Percentiles rank a stretch among this genome's conserved stretches.
Evolutionary conservation across 2,113 vertebrate species (phyloP).

Genomic region (Scophthalmus maximus): DNA sequence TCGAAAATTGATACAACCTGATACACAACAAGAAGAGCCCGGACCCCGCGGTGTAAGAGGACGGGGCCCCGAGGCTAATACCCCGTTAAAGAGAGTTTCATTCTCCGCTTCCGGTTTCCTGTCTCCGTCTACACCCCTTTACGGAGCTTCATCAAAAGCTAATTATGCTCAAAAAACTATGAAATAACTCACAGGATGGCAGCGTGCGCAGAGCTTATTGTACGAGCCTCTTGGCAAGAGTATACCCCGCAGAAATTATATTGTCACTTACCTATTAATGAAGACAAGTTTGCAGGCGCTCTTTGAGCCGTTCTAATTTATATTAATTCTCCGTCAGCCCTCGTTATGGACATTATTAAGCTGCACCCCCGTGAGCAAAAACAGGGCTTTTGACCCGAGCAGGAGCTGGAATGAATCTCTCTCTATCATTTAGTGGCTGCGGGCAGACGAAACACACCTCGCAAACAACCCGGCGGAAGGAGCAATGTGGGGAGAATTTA

Average conservation of each 20-base stretch:
- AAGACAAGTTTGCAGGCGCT: conserved; percentile 78
- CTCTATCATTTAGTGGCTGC: conserved; percentile 60
- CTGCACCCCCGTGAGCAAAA: conserved; percentile 69
- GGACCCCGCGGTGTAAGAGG: conserved; percentile 32
- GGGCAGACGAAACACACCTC: conserved; percentile 41
- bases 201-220: conserved; percentile 46
- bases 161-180: conserved; percentile 75
- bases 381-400: conserved; percentile 71
- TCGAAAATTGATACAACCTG: conserved; percentile 71
- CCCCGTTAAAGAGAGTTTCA: conserved; percentile 58
- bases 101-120: conserved; percentile 55
- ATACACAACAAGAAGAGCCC: conserved; percentile 69
- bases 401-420: conserved; percentile 71
- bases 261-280: conserved; percentile 82
- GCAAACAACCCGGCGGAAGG: conserved; percentile 57
- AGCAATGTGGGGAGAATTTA: conserved; percentile 53
- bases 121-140: conserved; percentile 39
- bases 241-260: conserved; percentile 67
- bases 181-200: conserved; percentile 63
- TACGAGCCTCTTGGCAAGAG: conserved; percentile 56
- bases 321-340: conserved; percentile 81
- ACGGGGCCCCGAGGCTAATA: conserved; percentile 45
- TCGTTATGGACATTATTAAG: conserved; percentile 80
- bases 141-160: conserved; percentile 67
- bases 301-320: conserved; percentile 79